A percentile compares a stretch with the other conserved stretches of the same genome.
These are phyloP conservation scores for Caenorhabditis elegans DNA, from an alignment of 1,140 invertebrate species.

Conservation along the genomic window WBcel235 BX284606.5:7676001-7676500, in stretches of 20 bases:
- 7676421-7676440: too few relatives aligned
- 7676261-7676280: not conserved
- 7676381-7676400: too few relatives aligned
- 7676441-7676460: too few relatives aligned
- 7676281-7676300: too few relatives aligned
- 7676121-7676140: too few relatives aligned
- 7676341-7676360: too few relatives aligned
- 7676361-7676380: too few relatives aligned
- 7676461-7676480: too few relatives aligned
- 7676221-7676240: not conserved
- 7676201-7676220: constrained; percentile 1
- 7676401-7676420: too few relatives aligned
- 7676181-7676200: not conserved
- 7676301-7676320: too few relatives aligned
- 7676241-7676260: not conserved
- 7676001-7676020: not conserved
- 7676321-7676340: too few relatives aligned
- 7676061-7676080: constrained; percentile 49
- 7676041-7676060: constrained; percentile 34
- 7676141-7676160: not conserved
- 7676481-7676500: too few relatives aligned
- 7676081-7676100: constrained; percentile 46
- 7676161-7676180: not conserved
- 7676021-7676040: constrained; percentile 39
- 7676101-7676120: not conserved